Percentiles rank a stretch among this genome's conserved stretches.
Conservation (phyloP, 2,888 invertebrate genomes). For the Patella depressa region DNA sequence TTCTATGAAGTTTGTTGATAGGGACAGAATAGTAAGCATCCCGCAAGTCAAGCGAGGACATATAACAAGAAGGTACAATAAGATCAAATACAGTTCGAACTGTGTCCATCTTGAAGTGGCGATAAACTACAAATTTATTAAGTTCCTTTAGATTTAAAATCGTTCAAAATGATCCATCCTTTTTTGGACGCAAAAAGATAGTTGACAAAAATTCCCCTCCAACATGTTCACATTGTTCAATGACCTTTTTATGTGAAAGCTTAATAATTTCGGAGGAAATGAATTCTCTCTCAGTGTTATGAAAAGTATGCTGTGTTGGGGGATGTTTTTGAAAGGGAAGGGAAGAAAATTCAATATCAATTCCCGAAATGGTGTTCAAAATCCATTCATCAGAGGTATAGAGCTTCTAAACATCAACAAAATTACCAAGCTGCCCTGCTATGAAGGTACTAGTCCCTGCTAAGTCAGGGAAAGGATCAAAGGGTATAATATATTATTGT, state of each 20-base stretch:
- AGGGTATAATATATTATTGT: background rate
- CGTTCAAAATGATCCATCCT: slow-evolving; percentile 1
- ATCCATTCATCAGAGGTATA: background rate
- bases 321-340: background rate
- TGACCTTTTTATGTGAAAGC: background rate
- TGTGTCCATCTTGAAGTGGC: slow-evolving; percentile 17
- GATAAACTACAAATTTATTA: slow-evolving; percentile 1
- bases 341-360: background rate
- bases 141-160: slow-evolving; percentile 17
- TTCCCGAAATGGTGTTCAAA: background rate
- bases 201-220: slow-evolving; percentile 12
- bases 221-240: background rate
- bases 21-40: slow-evolving; percentile 22
- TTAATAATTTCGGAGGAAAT: background rate
- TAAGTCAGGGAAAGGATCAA: background rate
- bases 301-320: background rate
- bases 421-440: background rate
- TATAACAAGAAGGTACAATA: slow-evolving; percentile 14
- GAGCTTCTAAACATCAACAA: background rate
- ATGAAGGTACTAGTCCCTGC: background rate
- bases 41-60: slow-evolving; percentile 11
- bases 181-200: slow-evolving; percentile 14
- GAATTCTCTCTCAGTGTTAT: slow-evolving; percentile 1
- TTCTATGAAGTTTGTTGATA: background rate
- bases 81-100: slow-evolving; percentile 14